These are phyloP conservation scores for Muscicapa striata DNA, from an alignment of 2,797 vertebrate genomes.

Conservation along the genomic window DNA sequence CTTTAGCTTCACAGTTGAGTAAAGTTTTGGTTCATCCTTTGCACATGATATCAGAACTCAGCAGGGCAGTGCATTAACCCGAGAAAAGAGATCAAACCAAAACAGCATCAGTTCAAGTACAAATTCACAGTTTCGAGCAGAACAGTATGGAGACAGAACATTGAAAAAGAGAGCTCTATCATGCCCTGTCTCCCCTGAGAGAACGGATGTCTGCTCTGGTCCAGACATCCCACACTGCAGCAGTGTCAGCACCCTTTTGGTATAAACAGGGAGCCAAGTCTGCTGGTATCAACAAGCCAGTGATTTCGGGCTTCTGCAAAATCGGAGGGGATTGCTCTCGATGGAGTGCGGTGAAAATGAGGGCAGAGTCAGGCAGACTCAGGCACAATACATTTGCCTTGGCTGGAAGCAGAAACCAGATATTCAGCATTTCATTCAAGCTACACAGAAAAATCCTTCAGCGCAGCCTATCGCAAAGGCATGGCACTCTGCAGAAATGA, in stretches of 20 bases:
- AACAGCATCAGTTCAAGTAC: background rate
- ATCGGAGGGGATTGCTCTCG: background rate
- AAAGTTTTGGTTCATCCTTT: background rate
- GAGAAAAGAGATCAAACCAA: background rate
- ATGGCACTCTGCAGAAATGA: background rate
- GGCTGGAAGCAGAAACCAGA: background rate
- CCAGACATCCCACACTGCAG: background rate
- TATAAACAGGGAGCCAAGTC: background rate
- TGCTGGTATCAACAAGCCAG: background rate
- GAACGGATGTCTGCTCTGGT: background rate
- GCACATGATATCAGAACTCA: background rate
- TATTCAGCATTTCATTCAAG: background rate
- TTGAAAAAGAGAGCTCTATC: background rate
- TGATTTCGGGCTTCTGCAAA: background rate
- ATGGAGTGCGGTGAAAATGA: background rate
- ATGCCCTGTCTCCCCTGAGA: background rate
- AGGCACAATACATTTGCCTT: background rate
- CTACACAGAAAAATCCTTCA: background rate
- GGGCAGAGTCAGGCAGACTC: background rate
- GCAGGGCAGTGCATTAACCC: background rate
- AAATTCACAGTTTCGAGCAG: background rate
- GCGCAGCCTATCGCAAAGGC: background rate
- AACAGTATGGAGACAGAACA: background rate
- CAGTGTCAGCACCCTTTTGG: background rate
- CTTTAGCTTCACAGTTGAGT: background rate